Evolutionary conservation across 35 echinoderm and acorn worm genomes (phyloP).

Genomic region (Chiridota heheva): DNA sequence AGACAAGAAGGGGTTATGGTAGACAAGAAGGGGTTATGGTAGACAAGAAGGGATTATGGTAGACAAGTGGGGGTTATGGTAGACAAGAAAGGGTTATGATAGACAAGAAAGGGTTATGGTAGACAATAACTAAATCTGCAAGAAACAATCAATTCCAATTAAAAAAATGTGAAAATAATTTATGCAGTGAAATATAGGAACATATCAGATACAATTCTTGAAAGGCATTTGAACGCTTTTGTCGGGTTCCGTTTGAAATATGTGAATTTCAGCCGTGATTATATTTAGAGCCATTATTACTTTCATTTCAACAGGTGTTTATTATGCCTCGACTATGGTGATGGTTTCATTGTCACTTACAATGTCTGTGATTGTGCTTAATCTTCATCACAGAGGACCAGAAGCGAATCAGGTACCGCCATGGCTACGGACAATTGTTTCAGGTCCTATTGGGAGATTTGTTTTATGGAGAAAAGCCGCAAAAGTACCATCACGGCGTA

Average conservation of each 20-base stretch:
- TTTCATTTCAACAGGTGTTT: conserved; percentile 61
- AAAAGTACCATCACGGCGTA: neutral
- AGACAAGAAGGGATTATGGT: no score
- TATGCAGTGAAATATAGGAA: neutral
- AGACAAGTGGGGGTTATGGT: no score
- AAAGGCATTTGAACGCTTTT: no score
- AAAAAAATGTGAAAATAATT: neutral
- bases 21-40: no score
- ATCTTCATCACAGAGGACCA: conserved; percentile 88
- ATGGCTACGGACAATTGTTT: conserved; percentile 81
- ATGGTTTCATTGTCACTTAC: conserved; percentile 93
- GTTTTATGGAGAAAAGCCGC: conserved; percentile 64
- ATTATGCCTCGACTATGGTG: conserved; percentile 96
- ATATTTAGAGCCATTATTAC: neutral
- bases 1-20: no score
- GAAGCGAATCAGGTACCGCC: conserved; percentile 75
- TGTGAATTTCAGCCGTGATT: neutral
- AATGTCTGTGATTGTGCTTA: conserved; percentile 95
- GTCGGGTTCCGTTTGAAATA: neutral
- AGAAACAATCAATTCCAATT: no score
- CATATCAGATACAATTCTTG: neutral
- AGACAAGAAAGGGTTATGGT: no score
- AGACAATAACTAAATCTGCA: no score
- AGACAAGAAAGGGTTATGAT: no score
- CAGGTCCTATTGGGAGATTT: conserved; percentile 59